Evolutionary conservation across 2,888 invertebrate species (phyloP).

Genomic region (Galerucella calmariensis): DNA sequence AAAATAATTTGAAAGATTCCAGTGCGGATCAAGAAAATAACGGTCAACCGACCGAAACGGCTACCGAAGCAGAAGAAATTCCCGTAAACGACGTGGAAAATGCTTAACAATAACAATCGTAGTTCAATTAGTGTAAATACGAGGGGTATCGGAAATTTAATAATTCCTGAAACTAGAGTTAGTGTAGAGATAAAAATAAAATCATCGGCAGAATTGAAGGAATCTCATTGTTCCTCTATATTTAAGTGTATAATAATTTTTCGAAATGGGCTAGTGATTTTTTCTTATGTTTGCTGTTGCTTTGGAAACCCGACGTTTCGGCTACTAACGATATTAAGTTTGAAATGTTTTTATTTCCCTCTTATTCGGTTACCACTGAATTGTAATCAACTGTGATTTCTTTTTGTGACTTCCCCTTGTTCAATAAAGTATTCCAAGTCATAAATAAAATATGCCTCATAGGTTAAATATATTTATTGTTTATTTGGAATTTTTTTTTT

Average conservation of each 20-base stretch:
- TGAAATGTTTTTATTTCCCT: background rate
- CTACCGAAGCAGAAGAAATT: slow-evolving; percentile 61
- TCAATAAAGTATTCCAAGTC: slow-evolving; percentile 12
- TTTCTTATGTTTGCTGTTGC: background rate
- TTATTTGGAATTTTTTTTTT: slow-evolving; percentile 17
- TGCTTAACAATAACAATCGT: background rate
- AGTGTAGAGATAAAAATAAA: background rate
- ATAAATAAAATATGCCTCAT: slow-evolving; percentile 8
- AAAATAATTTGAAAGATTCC: slow-evolving; percentile 29
- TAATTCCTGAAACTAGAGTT: background rate
- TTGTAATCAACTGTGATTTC: slow-evolving; percentile 29
- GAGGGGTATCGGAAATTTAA: background rate
- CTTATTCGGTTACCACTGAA: slow-evolving; percentile 14
- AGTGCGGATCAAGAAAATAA: slow-evolving; percentile 29
- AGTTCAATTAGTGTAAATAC: background rate
- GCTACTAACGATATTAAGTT: slow-evolving; percentile 4
- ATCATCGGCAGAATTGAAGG: background rate
- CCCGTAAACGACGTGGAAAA: slow-evolving; percentile 32
- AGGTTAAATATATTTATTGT: slow-evolving; percentile 17
- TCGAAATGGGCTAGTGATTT: background rate
- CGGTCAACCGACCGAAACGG: slow-evolving; percentile 59
- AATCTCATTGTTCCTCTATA: background rate
- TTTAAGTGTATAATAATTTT: background rate
- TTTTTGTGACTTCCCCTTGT: slow-evolving; percentile 19
- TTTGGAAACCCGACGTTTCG: slow-evolving; percentile 1